phyloP scores from a whole-genome alignment of 1,140 invertebrate genomes.

The Drosophila lacertosa region DNA sequence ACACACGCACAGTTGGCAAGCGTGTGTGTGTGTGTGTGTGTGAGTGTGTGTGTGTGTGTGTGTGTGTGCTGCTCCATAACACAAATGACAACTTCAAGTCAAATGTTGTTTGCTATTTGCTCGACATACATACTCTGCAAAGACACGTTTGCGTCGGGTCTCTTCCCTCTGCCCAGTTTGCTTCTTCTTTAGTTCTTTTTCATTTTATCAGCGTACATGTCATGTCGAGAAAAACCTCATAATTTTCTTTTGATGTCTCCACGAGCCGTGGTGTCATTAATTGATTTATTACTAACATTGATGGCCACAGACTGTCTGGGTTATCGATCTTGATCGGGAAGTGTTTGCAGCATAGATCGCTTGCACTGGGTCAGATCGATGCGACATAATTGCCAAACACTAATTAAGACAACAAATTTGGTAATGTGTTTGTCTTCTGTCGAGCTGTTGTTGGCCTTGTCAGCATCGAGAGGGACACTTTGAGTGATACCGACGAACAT shows the following conservation, averaged over 20 bases:
- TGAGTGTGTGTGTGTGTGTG: slow-evolving; percentile 16
- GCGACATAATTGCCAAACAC: slow-evolving; percentile 45
- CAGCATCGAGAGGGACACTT: slow-evolving; percentile 7
- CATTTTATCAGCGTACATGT: slow-evolving; percentile 57
- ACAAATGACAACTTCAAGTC: slow-evolving; percentile 54
- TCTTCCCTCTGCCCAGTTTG: not conserved
- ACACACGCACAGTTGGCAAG: not conserved
- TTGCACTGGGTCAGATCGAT: slow-evolving; percentile 6
- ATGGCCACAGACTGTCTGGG: slow-evolving; percentile 31
- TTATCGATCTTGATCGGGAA: slow-evolving; percentile 13
- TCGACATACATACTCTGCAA: slow-evolving; percentile 38
- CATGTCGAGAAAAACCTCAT: slow-evolving; percentile 60
- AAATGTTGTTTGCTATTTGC: slow-evolving; percentile 59
- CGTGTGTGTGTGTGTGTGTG: not conserved
- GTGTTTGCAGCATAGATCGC: not conserved
- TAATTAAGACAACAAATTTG: slow-evolving; percentile 46
- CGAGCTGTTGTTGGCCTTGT: slow-evolving; percentile 16
- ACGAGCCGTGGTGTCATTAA: slow-evolving; percentile 63
- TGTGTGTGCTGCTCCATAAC: slow-evolving; percentile 21
- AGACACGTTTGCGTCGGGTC: slow-evolving; percentile 41
- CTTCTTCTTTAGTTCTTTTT: slow-evolving; percentile 26
- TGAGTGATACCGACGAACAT: slow-evolving; percentile 46
- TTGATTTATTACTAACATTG: slow-evolving; percentile 70
- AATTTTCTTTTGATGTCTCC: slow-evolving; percentile 78
- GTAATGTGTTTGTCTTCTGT: slow-evolving; percentile 62